phyloP scores from a whole-genome alignment of 2,797 vertebrate genomes.

The Ptychobarbus kaznakovi region DNA sequence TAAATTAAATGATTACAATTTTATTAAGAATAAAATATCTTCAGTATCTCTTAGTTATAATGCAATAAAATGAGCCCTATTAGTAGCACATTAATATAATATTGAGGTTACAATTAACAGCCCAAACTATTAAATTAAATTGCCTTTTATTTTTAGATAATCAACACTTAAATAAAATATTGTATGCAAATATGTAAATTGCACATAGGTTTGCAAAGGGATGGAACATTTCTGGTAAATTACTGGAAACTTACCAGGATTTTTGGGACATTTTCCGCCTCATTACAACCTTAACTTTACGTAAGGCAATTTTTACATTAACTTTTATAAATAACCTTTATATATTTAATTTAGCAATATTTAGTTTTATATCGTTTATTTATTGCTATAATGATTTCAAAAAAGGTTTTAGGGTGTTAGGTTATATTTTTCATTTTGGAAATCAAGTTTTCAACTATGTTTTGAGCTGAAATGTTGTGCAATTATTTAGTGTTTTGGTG shows the following conservation, averaged over 20 bases:
- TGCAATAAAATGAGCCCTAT: not conserved
- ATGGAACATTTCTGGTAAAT: not conserved
- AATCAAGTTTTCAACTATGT: not conserved
- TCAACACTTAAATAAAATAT: not conserved
- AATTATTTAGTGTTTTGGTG: conserved; percentile 16
- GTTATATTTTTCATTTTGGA: not conserved
- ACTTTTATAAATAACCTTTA: not conserved
- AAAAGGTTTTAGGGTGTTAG: not conserved
- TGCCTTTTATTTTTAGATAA: not conserved
- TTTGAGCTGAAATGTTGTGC: conserved; percentile 15
- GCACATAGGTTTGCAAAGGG: not conserved
- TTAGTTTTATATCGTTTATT: too few relatives aligned
- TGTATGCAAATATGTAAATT: not conserved
- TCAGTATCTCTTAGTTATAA: not conserved
- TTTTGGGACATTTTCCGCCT: not conserved
- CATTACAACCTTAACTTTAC: not conserved
- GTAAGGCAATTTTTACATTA: not conserved
- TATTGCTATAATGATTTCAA: too few relatives aligned
- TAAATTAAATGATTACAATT: not conserved
- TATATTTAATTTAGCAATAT: not conserved
- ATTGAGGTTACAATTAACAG: not conserved
- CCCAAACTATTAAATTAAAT: not conserved
- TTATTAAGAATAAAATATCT: not conserved
- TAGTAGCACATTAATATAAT: not conserved
- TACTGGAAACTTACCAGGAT: not conserved